These are phyloP conservation scores for Phortica magna DNA, from an alignment of 2,888 invertebrate species.

Conservation along the genomic window DNA sequence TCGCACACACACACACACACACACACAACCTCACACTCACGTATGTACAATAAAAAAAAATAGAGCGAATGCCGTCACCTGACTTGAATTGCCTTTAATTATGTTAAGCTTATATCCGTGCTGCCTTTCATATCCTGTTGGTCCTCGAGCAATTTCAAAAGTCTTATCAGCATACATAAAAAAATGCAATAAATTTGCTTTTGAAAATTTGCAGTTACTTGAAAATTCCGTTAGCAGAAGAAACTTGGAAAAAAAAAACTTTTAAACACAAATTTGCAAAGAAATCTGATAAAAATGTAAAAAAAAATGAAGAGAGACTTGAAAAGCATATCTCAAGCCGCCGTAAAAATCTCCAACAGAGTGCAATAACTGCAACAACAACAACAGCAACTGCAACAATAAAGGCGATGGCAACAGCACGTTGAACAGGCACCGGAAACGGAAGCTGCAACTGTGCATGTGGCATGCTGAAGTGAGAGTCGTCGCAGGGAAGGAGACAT, in stretches of 20 bases:
- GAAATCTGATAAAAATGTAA: conserved; percentile 12
- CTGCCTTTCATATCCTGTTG: conserved; percentile 4
- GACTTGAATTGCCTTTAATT: conserved; percentile 13
- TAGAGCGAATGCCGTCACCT: background rate
- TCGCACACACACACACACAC: background rate
- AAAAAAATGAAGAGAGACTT: conserved; percentile 13
- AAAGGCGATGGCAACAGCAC: background rate
- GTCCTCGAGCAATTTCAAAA: conserved; percentile 23
- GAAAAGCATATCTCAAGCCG: background rate
- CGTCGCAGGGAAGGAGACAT: background rate
- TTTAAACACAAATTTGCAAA: conserved; percentile 11
- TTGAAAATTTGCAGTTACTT: background rate
- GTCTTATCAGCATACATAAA: conserved; percentile 26
- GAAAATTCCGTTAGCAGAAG: background rate
- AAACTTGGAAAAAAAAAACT: conserved; percentile 1
- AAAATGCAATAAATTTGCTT: conserved; percentile 30
- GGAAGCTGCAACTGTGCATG: conserved; percentile 30
- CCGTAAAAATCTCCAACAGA: conserved; percentile 16
- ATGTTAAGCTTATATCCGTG: conserved; percentile 7
- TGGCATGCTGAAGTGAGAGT: background rate
- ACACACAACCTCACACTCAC: background rate
- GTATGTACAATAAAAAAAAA: background rate
- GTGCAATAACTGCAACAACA: background rate
- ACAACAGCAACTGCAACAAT: conserved; percentile 24
- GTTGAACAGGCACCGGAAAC: conserved; percentile 18